Evolutionary conservation across 2,113 vertebrate genomes (phyloP).

Genomic region (Montifringilla adamsi): DNA sequence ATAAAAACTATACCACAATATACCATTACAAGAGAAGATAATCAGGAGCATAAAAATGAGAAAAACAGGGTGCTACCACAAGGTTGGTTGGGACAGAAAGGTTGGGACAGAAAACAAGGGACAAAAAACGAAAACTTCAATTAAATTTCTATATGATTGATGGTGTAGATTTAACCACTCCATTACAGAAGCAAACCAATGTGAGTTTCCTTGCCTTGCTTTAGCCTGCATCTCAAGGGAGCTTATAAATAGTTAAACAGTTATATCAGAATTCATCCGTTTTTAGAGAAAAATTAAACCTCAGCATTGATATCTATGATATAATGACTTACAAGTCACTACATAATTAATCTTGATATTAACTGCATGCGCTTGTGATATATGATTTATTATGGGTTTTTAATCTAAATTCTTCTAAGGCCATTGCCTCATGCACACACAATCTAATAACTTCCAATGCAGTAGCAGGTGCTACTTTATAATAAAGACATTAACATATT

Average conservation of each 20-base stretch:
- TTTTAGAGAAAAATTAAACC: constrained; percentile 27
- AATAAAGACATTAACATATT: constrained; percentile 1
- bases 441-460: neutral
- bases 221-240: neutral
- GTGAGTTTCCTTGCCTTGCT: neutral
- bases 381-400: constrained; percentile 54
- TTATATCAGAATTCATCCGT: constrained; percentile 1
- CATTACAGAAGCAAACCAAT: neutral
- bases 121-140: neutral
- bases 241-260: constrained; percentile 55
- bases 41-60: neutral
- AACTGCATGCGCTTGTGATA: neutral
- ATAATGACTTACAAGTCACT: constrained; percentile 29
- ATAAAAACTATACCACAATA: neutral
- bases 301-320: neutral
- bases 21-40: neutral
- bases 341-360: constrained; percentile 52
- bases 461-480: constrained; percentile 21
- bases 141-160: neutral
- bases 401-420: constrained; percentile 18
- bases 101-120: neutral
- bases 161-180: neutral
- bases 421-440: neutral
- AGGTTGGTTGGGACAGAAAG: neutral
- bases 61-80: neutral